Conservation (phyloP, 2,113 vertebrate genomes). For the Scatophagus argus region DNA sequence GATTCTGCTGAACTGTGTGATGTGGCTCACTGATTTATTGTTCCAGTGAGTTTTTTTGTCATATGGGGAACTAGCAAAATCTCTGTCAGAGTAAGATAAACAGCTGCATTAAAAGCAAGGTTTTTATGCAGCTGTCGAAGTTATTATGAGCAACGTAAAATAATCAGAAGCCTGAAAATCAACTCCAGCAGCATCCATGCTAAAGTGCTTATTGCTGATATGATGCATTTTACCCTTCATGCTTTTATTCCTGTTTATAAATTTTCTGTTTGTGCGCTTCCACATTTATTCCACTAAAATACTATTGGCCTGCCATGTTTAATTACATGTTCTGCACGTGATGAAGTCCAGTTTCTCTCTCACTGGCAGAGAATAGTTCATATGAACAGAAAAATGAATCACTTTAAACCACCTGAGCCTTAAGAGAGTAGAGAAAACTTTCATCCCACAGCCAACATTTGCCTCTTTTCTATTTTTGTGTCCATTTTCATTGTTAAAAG, state of each 20-base stretch:
- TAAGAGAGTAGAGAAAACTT: constrained; percentile 28
- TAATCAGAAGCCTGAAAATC: constrained; percentile 30
- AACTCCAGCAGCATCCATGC: constrained; percentile 9
- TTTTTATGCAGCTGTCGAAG: constrained; percentile 20
- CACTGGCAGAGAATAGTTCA: constrained; percentile 12
- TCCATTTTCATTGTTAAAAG: constrained; percentile 38
- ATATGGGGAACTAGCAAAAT: constrained; percentile 24
- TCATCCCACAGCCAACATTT: constrained; percentile 24
- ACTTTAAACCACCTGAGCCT: constrained; percentile 47
- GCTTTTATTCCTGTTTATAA: constrained; percentile 33
- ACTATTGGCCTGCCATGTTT: constrained; percentile 24
- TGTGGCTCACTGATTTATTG: constrained; percentile 36
- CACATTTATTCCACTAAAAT: constrained; percentile 33
- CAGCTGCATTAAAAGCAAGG: constrained; percentile 6
- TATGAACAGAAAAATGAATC: constrained; percentile 26
- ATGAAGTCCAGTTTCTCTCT: constrained; percentile 45
- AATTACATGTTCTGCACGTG: constrained; percentile 23
- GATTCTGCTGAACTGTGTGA: constrained; percentile 29
- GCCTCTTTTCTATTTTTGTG: constrained; percentile 30
- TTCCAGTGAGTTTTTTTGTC: constrained; percentile 3
- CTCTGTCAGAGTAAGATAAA: constrained; percentile 10
- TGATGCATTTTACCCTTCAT: constrained; percentile 38
- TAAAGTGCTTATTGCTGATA: constrained; percentile 8
- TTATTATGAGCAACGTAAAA: constrained; percentile 38
- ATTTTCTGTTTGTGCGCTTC: constrained; percentile 30